A percentile compares a stretch with the other conserved stretches of the same genome.
These are phyloP conservation scores for Anoplolepis gracilipes DNA, from an alignment of 1,140 invertebrate genomes.

Conservation along the genomic window DNA sequence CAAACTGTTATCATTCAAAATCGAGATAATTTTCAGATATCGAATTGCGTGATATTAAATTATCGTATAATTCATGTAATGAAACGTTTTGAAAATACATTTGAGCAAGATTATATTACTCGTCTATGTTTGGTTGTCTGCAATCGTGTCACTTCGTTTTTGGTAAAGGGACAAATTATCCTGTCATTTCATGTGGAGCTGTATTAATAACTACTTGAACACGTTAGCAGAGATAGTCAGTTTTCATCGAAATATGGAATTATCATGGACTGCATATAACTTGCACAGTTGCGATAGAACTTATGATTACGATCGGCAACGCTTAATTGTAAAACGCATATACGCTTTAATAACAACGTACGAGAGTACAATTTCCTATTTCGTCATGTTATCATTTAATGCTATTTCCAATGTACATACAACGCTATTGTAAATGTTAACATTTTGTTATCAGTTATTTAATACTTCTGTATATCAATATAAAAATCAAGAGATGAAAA, in stretches of 20 bases:
- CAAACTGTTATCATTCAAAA: background rate
- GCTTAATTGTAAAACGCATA: conserved; percentile 37
- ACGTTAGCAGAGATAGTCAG: background rate
- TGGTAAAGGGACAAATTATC: conserved; percentile 60
- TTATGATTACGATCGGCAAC: conserved; percentile 16
- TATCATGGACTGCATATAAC: background rate
- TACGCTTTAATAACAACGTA: conserved; percentile 26
- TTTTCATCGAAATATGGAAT: conserved; percentile 32
- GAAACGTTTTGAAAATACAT: conserved; percentile 48
- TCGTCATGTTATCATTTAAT: background rate
- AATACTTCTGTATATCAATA: background rate
- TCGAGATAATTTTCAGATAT: conserved; percentile 39
- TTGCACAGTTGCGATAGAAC: background rate
- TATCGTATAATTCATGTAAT: conserved; percentile 13
- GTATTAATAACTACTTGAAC: conserved; percentile 59
- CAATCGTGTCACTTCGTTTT: conserved; percentile 23
- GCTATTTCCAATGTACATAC: background rate
- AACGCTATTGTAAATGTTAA: background rate
- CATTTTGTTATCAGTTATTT: background rate
- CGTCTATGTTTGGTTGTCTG: conserved; percentile 4
- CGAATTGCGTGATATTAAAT: conserved; percentile 46
- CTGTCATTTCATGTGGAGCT: conserved; percentile 14
- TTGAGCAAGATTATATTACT: conserved; percentile 35
- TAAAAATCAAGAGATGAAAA: background rate
- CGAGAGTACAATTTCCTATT: conserved; percentile 14